phyloP scores from a whole-genome alignment of 2,888 invertebrate genomes.

The Silvanus unidentatus region DNA sequence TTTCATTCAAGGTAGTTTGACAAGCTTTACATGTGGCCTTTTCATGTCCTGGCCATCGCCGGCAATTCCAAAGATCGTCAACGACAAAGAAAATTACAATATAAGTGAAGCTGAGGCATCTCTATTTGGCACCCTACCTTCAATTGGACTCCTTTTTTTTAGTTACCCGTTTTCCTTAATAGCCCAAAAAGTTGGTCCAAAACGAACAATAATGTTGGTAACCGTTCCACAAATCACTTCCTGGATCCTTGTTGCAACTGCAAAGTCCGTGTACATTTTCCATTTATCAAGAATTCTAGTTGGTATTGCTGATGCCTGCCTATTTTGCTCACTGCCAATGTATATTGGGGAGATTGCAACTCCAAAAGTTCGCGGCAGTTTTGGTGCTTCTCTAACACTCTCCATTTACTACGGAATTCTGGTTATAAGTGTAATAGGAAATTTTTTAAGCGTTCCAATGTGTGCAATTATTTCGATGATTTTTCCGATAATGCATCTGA shows the following conservation, averaged over 20 bases:
- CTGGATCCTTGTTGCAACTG: conserved; percentile 26
- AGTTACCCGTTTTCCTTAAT: conserved; percentile 24
- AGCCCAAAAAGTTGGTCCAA: conserved; percentile 33
- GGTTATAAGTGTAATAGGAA: conserved; percentile 50
- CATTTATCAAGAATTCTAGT: conserved; percentile 30
- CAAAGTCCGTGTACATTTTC: conserved; percentile 29
- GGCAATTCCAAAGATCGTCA: conserved; percentile 34
- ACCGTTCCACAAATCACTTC: conserved; percentile 29
- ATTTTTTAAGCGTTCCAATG: conserved; percentile 49
- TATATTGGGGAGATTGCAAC: conserved; percentile 34
- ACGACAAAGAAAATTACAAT: conserved; percentile 30
- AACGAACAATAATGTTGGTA: conserved; percentile 27
- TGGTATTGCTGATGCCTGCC: conserved; percentile 29
- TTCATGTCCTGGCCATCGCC: conserved; percentile 37
- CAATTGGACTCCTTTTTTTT: conserved; percentile 28
- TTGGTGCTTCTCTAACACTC: conserved; percentile 32
- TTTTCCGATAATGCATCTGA: conserved; percentile 52
- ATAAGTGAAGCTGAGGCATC: conserved; percentile 38
- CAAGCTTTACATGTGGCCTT: conserved; percentile 28
- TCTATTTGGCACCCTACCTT: conserved; percentile 36
- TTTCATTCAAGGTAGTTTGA: conserved; percentile 10
- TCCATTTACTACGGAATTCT: conserved; percentile 29
- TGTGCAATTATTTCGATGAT: conserved; percentile 54
- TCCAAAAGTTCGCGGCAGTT: conserved; percentile 33
- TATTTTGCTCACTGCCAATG: conserved; percentile 28